phyloP scores from a whole-genome alignment of 37 sponge, comb jelly and placozoan genomes.

The Tethya wilhelma region DNA sequence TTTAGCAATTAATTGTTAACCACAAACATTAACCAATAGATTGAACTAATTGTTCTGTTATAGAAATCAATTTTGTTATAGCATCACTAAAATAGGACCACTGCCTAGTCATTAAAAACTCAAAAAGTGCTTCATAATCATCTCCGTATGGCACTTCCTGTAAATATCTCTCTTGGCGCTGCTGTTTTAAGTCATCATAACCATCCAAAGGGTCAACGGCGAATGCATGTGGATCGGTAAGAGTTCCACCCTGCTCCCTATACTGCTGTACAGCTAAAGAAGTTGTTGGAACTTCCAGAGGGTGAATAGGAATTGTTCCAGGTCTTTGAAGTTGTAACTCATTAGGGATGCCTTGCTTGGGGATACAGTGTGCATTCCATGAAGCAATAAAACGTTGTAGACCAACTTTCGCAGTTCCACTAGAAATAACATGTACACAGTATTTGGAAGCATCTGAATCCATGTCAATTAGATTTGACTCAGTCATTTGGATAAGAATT shows the following conservation, averaged over 20 bases:
- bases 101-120: too few species aligned
- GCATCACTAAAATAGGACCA: too few species aligned
- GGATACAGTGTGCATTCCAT: slow-evolving; percentile 2
- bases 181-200: too few species aligned
- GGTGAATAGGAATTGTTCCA: slow-evolving; percentile 8
- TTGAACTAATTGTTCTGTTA: too few species aligned
- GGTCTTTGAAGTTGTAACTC: background rate
- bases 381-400: background rate
- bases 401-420: background rate
- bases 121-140: too few species aligned
- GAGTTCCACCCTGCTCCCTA: slow-evolving; percentile 5
- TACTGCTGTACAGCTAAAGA: background rate
- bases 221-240: slow-evolving; percentile 2
- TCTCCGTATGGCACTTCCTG: too few species aligned
- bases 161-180: too few species aligned
- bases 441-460: background rate
- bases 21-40: too few species aligned
- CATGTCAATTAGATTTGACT: background rate
- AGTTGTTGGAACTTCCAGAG: background rate
- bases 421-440: background rate
- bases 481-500: background rate
- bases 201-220: background rate
- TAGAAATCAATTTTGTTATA: too few species aligned
- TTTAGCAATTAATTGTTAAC: too few species aligned
- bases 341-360: slow-evolving; percentile 1